Conservation (phyloP, 2,113 vertebrate genomes). For the Myotis brandtii region DNA sequence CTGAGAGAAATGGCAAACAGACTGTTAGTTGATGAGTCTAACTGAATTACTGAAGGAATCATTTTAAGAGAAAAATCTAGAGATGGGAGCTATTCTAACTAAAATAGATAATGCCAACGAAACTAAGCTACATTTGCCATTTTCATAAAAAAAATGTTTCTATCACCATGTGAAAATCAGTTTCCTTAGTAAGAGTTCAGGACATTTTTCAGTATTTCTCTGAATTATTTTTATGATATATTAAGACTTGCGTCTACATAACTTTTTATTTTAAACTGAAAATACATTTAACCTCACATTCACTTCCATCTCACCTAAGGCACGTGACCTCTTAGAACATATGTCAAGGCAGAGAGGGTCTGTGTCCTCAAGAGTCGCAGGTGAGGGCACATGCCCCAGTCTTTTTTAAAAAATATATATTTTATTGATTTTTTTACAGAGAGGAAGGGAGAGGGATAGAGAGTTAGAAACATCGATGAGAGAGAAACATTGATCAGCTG, state of each 20-base stretch:
- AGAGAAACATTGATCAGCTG: too few relatives aligned
- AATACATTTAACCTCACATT: constrained; percentile 1
- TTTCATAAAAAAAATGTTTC: constrained; percentile 20
- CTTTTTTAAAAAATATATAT: too few relatives aligned
- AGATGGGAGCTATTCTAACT: background rate
- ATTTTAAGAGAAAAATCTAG: constrained; percentile 17
- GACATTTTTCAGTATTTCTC: constrained; percentile 36
- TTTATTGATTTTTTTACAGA: too few relatives aligned
- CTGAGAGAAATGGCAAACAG: background rate
- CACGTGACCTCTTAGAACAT: background rate
- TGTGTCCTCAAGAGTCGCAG: background rate
- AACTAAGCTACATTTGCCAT: constrained; percentile 10
- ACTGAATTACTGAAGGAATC: background rate
- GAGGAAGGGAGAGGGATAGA: too few relatives aligned
- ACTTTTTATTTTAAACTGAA: background rate
- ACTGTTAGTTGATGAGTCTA: background rate
- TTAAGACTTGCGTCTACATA: background rate
- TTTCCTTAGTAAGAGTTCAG: constrained; percentile 4
- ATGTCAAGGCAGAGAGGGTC: background rate
- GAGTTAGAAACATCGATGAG: too few relatives aligned
- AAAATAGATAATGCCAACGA: constrained; percentile 37
- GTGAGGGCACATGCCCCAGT: background rate
- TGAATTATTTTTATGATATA: constrained; percentile 15
- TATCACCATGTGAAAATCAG: background rate
- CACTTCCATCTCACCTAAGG: background rate